Evolutionary conservation across 2,888 invertebrate species (phyloP).

Genomic region (Standfussiana lucernea): DNA sequence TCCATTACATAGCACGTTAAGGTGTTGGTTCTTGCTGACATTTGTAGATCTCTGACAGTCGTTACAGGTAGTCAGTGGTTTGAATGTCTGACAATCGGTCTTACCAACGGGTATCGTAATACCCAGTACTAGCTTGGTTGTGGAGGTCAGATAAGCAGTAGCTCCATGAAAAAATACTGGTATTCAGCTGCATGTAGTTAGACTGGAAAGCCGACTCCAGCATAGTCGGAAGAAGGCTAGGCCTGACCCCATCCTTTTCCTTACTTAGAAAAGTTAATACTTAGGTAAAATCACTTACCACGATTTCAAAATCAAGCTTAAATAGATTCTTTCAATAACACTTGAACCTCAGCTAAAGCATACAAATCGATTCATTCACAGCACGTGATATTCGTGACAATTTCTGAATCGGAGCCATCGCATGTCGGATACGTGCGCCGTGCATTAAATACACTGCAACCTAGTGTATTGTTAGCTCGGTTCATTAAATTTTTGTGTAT

Average conservation of each 20-base stretch:
- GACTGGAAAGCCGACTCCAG: background rate
- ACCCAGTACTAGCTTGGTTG: background rate
- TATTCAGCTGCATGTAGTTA: background rate
- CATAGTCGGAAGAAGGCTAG: background rate
- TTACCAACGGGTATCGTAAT: background rate
- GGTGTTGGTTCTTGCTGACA: background rate
- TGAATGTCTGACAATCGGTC: background rate
- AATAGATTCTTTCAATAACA: constrained; percentile 7
- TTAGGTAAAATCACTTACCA: background rate
- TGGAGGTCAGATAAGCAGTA: background rate
- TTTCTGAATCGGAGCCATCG: constrained; percentile 1
- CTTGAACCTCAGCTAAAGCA: constrained; percentile 9
- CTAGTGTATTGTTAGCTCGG: background rate
- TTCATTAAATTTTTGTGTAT: constrained; percentile 12
- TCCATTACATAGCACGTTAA: background rate
- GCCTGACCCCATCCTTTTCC: too few species aligned
- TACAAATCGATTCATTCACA: constrained; percentile 40
- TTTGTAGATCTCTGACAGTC: background rate
- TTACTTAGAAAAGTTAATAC: background rate
- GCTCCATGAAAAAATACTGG: background rate
- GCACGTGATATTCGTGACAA: background rate
- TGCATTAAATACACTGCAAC: constrained; percentile 20
- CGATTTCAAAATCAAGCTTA: background rate
- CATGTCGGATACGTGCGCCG: constrained; percentile 20
- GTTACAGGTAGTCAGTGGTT: background rate